These are phyloP conservation scores for Actinopyga echinites DNA, from an alignment of 53 echinoderm and acorn worm genomes.

Conservation along the genomic window DNA sequence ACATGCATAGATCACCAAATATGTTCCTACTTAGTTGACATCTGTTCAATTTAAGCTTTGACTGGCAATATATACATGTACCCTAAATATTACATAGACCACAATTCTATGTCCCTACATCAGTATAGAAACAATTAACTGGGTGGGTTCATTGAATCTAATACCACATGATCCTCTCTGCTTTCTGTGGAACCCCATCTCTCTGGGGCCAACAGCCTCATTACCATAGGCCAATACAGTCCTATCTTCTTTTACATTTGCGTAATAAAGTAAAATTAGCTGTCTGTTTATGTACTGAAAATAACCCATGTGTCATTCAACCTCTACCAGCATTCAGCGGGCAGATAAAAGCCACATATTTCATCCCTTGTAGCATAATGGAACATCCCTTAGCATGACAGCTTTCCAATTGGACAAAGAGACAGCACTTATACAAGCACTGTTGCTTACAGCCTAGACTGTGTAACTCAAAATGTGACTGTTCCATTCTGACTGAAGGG, in stretches of 20 bases:
- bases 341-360: background rate
- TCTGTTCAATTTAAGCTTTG: too few relatives aligned
- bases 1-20: too few relatives aligned
- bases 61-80: too few relatives aligned
- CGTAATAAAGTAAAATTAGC: constrained; percentile 30
- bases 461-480: background rate
- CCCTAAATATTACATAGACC: too few relatives aligned
- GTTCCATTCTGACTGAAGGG: constrained; percentile 8
- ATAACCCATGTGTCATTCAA: constrained; percentile 39
- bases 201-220: constrained; percentile 21
- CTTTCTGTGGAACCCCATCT: background rate
- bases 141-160: too few relatives aligned
- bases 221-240: background rate
- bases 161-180: too few relatives aligned
- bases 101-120: too few relatives aligned
- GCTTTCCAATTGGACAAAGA: background rate
- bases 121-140: too few relatives aligned
- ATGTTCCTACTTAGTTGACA: too few relatives aligned
- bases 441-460: background rate
- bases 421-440: too few relatives aligned
- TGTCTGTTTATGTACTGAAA: constrained; percentile 27
- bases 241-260: constrained; percentile 2
- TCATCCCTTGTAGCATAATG: background rate
- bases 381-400: background rate
- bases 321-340: background rate